Evolutionary conservation across 2,797 vertebrate species (phyloP), one percentile per base, ranked within the genome.

Genomic region (Scarus forsteni): DNA sequence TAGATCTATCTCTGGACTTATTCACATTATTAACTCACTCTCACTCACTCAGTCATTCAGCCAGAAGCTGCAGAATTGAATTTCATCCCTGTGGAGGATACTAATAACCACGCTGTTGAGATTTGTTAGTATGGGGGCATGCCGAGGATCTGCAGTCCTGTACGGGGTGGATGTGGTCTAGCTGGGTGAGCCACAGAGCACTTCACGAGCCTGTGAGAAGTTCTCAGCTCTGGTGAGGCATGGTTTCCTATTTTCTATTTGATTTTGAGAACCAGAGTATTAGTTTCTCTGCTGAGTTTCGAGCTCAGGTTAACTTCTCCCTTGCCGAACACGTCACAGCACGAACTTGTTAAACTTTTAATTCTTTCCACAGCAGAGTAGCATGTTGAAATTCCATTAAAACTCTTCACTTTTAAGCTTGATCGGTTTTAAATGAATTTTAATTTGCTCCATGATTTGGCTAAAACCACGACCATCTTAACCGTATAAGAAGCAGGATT

Each of bases 31-130:
- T 77, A 83, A 78, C 75, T 77, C 56, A 48, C 74, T 36, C 51
- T 50, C 45, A n/a, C n/a, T 46, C 15, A 46, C n/a, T 42, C 81
- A 60, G 77, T 86, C 74, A 61, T 73, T 27, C 71, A 73, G 35
- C 56, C 73, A 75, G 60, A 68, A 66, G 74, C 84, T 60, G 58
- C 59, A 59, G 63, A 84, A 67, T 75, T 70, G 73, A 80, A 77
- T 75, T 75, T 57, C 74, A 62, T 48, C 82, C 64, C 48, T 14
- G 1, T 73, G 73, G 80, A 51, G 50, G 76, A 75, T 73, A 72
- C 70, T 83, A 67, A 84, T 79, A 80, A 73, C 75, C 75, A 73
- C 50, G 80, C 60, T 67, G 58, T 49, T 61, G 75, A 43, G 81
- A 77, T 76, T 76, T 82, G 40, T 49, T 58, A 54, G 66, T 65